Evolutionary conservation across 2,113 vertebrate genomes (phyloP).

Genomic region (Melospiza georgiana): DNA sequence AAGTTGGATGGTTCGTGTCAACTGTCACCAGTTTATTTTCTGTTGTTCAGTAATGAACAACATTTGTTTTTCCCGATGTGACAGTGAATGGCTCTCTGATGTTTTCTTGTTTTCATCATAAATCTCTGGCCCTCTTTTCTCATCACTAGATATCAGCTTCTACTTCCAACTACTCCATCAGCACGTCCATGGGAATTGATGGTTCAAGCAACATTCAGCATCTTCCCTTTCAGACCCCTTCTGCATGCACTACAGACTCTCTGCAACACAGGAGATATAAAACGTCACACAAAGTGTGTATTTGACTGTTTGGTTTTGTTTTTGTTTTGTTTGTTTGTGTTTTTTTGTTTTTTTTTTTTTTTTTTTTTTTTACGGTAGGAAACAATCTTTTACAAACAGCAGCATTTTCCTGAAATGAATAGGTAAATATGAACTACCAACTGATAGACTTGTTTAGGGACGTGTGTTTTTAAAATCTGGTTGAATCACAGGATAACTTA

Average conservation of each 20-base stretch:
- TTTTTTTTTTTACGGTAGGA: too few species aligned
- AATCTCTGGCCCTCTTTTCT: neutral
- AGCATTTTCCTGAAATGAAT: neutral
- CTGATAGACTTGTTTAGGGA: neutral
- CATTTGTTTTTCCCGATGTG: neutral
- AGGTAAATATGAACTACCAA: neutral
- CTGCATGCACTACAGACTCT: neutral
- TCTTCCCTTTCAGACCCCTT: neutral
- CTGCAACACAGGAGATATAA: neutral
- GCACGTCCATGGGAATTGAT: neutral
- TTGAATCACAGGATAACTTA: neutral
- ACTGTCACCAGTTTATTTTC: neutral
- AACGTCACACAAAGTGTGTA: neutral
- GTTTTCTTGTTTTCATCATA: neutral
- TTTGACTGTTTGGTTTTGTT: neutral
- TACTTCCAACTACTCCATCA: neutral
- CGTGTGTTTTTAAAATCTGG: neutral
- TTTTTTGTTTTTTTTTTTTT: too few species aligned
- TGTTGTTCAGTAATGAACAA: neutral
- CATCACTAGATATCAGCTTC: neutral
- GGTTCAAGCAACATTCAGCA: neutral
- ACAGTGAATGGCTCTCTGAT: neutral
- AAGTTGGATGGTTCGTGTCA: neutral
- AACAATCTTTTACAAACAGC: neutral
- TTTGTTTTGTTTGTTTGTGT: too few species aligned